Percentiles rank a stretch among this genome's conserved stretches.
These are phyloP conservation scores for Botrylloides violaceus DNA, from an alignment of 23 tunicate genomes.

Conservation along the genomic window DNA sequence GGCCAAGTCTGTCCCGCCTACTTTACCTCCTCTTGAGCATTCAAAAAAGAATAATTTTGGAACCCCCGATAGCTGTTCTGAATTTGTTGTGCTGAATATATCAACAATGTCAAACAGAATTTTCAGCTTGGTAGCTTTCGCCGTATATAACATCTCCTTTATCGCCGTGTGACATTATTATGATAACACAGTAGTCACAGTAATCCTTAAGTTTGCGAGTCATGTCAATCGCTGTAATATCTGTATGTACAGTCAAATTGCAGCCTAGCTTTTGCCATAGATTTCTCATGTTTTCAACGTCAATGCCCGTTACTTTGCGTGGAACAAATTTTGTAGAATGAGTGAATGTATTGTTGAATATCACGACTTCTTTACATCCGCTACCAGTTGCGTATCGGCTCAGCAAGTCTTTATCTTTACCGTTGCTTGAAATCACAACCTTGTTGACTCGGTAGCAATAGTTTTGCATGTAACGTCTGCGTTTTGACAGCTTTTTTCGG, in stretches of 20 bases:
- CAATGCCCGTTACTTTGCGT: background rate
- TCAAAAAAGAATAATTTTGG: constrained; percentile 10
- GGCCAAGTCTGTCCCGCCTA: background rate
- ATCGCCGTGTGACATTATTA: background rate
- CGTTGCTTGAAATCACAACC: background rate
- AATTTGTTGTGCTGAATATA: background rate
- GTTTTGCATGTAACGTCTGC: background rate
- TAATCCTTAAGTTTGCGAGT: background rate
- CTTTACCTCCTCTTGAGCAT: background rate
- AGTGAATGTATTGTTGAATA: constrained; percentile 1
- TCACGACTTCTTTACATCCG: background rate
- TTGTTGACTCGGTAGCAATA: constrained; percentile 12
- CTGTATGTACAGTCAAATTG: background rate
- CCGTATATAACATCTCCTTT: background rate
- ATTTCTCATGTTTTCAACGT: constrained; percentile 6
- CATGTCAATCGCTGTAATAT: background rate
- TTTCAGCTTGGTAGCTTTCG: background rate
- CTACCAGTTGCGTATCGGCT: background rate
- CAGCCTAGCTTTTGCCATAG: constrained; percentile 1
- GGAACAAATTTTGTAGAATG: background rate
- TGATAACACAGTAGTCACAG: background rate
- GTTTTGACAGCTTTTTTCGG: background rate
- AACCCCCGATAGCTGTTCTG: background rate
- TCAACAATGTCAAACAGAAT: background rate
- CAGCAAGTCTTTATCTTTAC: background rate